These are phyloP conservation scores for Dendrolimus kikuchii DNA, from an alignment of 1,140 invertebrate genomes.

Conservation along the genomic window DNA sequence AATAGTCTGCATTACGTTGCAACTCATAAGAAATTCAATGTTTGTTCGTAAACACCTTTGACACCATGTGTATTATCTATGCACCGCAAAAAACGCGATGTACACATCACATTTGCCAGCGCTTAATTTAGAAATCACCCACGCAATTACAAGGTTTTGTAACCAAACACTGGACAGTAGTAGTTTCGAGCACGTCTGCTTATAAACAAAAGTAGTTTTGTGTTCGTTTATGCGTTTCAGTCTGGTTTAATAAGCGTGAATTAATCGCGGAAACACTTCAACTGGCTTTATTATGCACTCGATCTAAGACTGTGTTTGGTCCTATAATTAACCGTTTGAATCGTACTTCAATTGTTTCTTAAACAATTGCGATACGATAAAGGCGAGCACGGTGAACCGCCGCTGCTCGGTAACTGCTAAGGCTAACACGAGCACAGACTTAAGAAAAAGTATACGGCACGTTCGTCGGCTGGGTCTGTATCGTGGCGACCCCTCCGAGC, in stretches of 20 bases:
- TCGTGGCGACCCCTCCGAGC: slow-evolving; percentile 28
- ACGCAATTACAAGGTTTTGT: slow-evolving; percentile 48
- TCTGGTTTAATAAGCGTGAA: slow-evolving; percentile 24
- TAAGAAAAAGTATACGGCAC: slow-evolving; percentile 39
- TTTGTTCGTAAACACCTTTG: neutral
- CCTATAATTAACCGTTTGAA: neutral
- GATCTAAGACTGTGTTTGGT: neutral
- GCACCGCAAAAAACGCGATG: slow-evolving; percentile 29
- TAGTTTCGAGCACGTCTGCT: slow-evolving; percentile 28
- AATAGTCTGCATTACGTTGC: slow-evolving; percentile 48
- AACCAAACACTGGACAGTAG: slow-evolving; percentile 33
- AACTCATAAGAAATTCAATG: neutral
- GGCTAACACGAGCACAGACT: slow-evolving; percentile 10
- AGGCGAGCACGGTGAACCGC: slow-evolving; percentile 33
- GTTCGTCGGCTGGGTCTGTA: slow-evolving; percentile 4
- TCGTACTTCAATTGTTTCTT: slow-evolving; percentile 12
- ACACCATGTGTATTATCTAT: slow-evolving; percentile 8
- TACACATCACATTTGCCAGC: slow-evolving; percentile 38
- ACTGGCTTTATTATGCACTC: neutral
- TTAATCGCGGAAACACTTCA: slow-evolving; percentile 30
- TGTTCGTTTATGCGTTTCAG: slow-evolving; percentile 21
- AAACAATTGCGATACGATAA: slow-evolving; percentile 13
- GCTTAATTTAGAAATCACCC: slow-evolving; percentile 50
- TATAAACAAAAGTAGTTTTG: slow-evolving; percentile 48
- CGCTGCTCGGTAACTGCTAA: slow-evolving; percentile 35